A percentile compares a stretch with the other conserved stretches of the same genome.
Conservation (phyloP, 2,113 vertebrate species). For the Calypte anna region DNA sequence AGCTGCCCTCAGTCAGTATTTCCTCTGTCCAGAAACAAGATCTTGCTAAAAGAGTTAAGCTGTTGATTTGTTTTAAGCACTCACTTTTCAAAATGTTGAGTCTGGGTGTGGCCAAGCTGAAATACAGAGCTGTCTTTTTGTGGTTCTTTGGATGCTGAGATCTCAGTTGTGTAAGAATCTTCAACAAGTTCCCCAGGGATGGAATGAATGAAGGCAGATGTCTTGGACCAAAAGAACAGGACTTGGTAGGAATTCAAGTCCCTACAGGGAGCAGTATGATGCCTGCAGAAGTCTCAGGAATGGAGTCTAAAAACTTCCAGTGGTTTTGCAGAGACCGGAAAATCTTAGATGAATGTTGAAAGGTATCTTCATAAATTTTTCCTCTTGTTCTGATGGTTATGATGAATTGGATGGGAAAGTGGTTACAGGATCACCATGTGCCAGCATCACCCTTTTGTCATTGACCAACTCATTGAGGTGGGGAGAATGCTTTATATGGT, state of each 20-base stretch:
- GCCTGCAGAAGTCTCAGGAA: background rate
- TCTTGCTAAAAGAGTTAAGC: background rate
- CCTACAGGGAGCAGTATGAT: background rate
- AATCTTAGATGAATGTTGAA: conserved; percentile 5
- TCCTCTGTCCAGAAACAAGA: background rate
- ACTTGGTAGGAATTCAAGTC: background rate
- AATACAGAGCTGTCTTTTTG: conserved; percentile 21
- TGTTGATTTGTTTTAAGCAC: background rate
- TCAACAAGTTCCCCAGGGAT: conserved; percentile 29
- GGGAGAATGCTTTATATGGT: background rate
- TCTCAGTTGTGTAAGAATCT: conserved; percentile 49
- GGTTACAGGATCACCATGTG: background rate
- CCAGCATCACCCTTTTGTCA: background rate
- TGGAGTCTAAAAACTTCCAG: background rate
- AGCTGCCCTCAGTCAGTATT: background rate
- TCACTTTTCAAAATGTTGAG: conserved; percentile 15
- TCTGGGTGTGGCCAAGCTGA: background rate
- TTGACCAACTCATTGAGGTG: background rate
- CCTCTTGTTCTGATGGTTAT: background rate
- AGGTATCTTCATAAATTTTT: background rate
- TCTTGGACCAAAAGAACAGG: background rate
- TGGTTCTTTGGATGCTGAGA: conserved; percentile 20
- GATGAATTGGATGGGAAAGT: background rate
- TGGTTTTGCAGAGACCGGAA: background rate
- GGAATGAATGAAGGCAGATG: conserved; percentile 44